Percentiles rank a stretch among this genome's conserved stretches.
phyloP scores from a whole-genome alignment of 2,888 invertebrate genomes.

The Peribatodes rhomboidaria region DNA sequence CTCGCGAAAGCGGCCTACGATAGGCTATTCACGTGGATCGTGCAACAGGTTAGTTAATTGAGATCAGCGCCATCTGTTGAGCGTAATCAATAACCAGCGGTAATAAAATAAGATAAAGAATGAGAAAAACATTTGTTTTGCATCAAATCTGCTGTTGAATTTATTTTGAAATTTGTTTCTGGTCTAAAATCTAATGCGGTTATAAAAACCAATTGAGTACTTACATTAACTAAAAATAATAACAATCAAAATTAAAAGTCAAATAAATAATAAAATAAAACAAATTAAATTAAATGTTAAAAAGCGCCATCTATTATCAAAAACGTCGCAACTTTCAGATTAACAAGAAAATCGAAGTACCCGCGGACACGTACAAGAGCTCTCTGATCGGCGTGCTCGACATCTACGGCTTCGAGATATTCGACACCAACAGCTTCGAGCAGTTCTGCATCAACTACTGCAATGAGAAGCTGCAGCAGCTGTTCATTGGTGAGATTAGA shows the following conservation, averaged over 20 bases:
- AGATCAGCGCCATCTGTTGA: slow-evolving; percentile 34
- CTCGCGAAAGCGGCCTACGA: slow-evolving; percentile 98
- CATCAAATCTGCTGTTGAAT: no score
- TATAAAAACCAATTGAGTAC: no score
- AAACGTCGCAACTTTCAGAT: slow-evolving; percentile 83
- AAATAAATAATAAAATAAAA: no score
- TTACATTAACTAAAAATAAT: no score
- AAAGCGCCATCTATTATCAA: slow-evolving; percentile 27
- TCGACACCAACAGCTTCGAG: slow-evolving; percentile 98
- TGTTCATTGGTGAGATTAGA: slow-evolving; percentile 97
- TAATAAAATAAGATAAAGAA: no score
- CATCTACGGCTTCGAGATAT: slow-evolving; percentile 99
- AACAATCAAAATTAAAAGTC: no score
- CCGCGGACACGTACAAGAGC: slow-evolving; percentile 88
- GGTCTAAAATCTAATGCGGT: no score
- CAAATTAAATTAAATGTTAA: no score
- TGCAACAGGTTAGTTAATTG: slow-evolving; percentile 84
- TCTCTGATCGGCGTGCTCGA: slow-evolving; percentile 98
- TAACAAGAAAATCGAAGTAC: slow-evolving; percentile 95
- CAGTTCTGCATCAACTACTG: slow-evolving; percentile 99
- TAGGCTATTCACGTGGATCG: slow-evolving; percentile 97
- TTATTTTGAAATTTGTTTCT: neutral
- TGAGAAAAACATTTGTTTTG: no score
- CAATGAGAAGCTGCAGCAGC: slow-evolving; percentile 98
- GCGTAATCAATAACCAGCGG: no score